Percentiles rank a stretch among this genome's conserved stretches.
phyloP scores from a whole-genome alignment of 2,797 vertebrate species.

The Mustela erminea region DNA sequence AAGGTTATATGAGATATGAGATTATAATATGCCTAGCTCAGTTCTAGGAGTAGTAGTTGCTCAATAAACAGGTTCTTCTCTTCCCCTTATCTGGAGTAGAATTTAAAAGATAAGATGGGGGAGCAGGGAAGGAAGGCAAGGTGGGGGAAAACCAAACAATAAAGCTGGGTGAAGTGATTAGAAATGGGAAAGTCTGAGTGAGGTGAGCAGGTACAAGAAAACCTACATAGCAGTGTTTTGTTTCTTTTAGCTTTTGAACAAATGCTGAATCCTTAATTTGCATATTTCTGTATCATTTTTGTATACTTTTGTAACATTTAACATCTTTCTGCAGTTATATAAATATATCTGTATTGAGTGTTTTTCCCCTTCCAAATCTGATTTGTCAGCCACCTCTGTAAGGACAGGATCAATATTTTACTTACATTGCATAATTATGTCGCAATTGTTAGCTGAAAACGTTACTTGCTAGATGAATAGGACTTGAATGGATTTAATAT shows the following conservation, averaged over 20 bases:
- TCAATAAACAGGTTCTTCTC: background rate
- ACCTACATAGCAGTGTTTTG: background rate
- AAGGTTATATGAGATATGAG: background rate
- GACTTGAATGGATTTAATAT: conserved; percentile 42
- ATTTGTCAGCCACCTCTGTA: background rate
- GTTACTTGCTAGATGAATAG: background rate
- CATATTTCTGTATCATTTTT: background rate
- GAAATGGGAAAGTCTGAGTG: conserved; percentile 3
- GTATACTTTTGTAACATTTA: background rate
- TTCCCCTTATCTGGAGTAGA: background rate
- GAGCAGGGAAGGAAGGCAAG: background rate
- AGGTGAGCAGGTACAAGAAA: conserved; percentile 6
- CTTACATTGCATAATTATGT: conserved; percentile 26
- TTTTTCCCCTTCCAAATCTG: background rate
- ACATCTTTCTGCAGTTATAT: background rate
- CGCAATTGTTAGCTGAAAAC: background rate
- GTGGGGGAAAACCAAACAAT: background rate
- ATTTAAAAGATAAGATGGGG: background rate
- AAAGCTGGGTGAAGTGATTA: conserved; percentile 29
- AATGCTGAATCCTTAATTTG: background rate
- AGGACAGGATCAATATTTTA: background rate
- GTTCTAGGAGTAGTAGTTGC: background rate
- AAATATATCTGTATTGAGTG: background rate
- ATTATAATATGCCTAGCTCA: conserved; percentile 12
- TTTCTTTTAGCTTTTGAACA: conserved; percentile 50